Conservation (phyloP, 1,140 invertebrate genomes). For the Cyrtorhinus lividipennis region DNA sequence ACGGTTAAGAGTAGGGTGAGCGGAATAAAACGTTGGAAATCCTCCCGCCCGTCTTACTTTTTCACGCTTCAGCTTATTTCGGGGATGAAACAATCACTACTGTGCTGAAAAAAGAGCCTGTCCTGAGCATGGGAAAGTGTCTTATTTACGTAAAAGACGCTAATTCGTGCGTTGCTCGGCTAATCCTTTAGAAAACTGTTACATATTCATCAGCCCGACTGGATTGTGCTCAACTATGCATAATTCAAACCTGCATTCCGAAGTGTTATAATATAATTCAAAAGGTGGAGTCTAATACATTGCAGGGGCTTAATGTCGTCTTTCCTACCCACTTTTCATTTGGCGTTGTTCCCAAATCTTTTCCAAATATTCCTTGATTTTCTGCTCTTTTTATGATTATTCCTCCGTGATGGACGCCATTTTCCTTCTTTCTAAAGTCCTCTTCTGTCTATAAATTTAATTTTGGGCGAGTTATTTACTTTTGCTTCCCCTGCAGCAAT, state of each 20-base stretch:
- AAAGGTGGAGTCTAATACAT: not conserved
- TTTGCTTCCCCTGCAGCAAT: no score
- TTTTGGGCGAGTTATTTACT: no score
- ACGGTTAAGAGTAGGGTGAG: not conserved
- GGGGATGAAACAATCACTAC: no score
- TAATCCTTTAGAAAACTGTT: not conserved
- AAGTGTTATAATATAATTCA: not conserved
- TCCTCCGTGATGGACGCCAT: no score
- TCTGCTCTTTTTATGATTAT: no score
- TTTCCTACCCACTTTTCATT: not conserved
- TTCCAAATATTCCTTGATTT: no score
- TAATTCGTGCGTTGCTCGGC: not conserved
- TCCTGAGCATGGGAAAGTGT: no score
- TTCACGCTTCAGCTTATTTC: no score
- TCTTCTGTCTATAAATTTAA: no score
- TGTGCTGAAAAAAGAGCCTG: no score
- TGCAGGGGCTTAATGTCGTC: not conserved
- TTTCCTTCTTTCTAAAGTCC: no score
- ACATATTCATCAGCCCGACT: not conserved
- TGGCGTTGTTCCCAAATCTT: not conserved
- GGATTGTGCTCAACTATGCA: not conserved
- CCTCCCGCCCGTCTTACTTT: not conserved
- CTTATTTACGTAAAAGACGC: not conserved
- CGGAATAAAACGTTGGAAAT: not conserved
- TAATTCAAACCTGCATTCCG: not conserved